Evolutionary conservation across 64 coral and sea anemone species (phyloP).

Genomic region (Montipora cactus): DNA sequence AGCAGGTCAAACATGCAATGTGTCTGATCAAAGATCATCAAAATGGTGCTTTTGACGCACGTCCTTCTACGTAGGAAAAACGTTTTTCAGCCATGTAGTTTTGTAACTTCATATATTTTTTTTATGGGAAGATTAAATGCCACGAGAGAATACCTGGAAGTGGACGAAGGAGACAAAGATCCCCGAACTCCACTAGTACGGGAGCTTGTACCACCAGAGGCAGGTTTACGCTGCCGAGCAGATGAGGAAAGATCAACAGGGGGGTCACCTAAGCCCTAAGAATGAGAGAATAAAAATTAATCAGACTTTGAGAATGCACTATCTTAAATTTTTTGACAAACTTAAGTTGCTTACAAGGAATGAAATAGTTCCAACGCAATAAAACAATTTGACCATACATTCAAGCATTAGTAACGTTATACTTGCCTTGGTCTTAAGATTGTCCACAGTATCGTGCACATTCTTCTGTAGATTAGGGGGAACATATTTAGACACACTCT

Average conservation of each 20-base stretch:
- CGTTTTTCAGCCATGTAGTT: no score
- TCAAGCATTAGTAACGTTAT: background rate
- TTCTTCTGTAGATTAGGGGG: conserved; percentile 73
- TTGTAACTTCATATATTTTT: background rate
- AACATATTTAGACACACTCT: conserved; percentile 81
- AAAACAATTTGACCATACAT: no score
- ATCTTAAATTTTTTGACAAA: no score
- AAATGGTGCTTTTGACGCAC: no score
- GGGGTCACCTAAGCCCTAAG: conserved; percentile 89
- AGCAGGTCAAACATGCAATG: no score
- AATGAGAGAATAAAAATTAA: background rate
- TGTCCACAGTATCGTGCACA: conserved; percentile 82
- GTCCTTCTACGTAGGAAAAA: no score
- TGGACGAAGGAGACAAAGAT: conserved; percentile 34
- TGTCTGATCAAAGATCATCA: no score
- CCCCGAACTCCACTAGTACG: conserved; percentile 47
- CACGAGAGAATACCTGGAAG: conserved; percentile 30
- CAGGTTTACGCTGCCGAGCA: conserved; percentile 80
- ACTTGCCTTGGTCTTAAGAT: conserved; percentile 69
- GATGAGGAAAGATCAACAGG: conserved; percentile 88
- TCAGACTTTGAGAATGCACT: background rate
- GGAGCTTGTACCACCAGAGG: conserved; percentile 74
- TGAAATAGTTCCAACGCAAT: no score
- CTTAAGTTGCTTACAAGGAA: no score
- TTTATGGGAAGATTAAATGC: background rate